A percentile compares a stretch with the other conserved stretches of the same genome.
Evolutionary conservation across 2,888 invertebrate genomes (phyloP).

Genomic region (Venustoraphidia nigricollis): DNA sequence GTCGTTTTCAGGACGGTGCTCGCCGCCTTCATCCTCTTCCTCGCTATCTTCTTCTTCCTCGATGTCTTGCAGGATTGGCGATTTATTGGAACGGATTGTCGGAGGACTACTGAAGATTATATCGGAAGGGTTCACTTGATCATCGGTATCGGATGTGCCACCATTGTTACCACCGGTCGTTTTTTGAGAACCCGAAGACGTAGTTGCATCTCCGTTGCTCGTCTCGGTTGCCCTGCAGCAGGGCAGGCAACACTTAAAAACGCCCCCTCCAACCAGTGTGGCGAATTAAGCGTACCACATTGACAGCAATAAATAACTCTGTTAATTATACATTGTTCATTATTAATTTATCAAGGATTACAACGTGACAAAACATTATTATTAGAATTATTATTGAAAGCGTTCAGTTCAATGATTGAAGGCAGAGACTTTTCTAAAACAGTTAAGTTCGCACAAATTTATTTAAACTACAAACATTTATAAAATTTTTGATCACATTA

Average conservation of each 20-base stretch:
- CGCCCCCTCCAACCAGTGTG: constrained; percentile 59
- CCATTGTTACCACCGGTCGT: constrained; percentile 18
- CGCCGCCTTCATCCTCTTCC: constrained; percentile 30
- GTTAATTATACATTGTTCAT: no score
- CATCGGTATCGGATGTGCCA: constrained; percentile 14
- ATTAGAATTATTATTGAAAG: no score
- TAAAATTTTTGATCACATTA: no score
- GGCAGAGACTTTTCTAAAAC: no score
- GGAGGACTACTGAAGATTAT: constrained; percentile 37
- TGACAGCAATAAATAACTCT: constrained; percentile 4
- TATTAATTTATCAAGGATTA: no score
- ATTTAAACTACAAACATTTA: no score
- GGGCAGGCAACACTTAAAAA: constrained; percentile 73
- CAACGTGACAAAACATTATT: no score
- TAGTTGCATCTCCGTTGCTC: constrained; percentile 4
- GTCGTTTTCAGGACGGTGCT: constrained; percentile 34
- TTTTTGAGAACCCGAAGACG: constrained; percentile 27
- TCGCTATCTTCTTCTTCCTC: constrained; percentile 51
- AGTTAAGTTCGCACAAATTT: no score
- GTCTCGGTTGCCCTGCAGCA: constrained; percentile 46
- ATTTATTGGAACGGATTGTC: constrained; percentile 47
- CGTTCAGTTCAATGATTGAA: no score
- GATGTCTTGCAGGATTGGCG: constrained; percentile 60
- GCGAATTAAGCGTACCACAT: constrained; percentile 20
- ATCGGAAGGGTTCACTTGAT: constrained; percentile 31